Evolutionary conservation across 2,888 invertebrate genomes (phyloP).

Genomic region (Metellina segmentata): DNA sequence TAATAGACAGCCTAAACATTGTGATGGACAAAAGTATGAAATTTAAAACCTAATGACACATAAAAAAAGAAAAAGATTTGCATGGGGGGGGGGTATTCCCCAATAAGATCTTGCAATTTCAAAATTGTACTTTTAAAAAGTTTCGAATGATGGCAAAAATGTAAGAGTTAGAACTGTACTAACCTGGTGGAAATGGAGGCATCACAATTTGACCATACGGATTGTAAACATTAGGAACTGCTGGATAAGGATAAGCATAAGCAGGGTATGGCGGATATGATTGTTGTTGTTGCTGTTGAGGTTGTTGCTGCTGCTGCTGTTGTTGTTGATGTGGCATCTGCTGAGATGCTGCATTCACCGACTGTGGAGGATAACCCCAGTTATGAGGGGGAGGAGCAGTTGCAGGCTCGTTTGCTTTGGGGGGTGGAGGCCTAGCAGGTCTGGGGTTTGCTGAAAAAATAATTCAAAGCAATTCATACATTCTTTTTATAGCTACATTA

Average conservation of each 20-base stretch:
- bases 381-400: conserved; percentile 46
- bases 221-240: conserved; percentile 60
- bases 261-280: conserved; percentile 61
- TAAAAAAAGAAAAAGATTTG: no score
- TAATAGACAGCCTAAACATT: no score
- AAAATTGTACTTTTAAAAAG: not conserved
- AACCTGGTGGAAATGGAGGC: conserved; percentile 71
- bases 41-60: no score
- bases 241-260: conserved; percentile 67
- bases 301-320: conserved; percentile 5
- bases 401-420: conserved; percentile 25
- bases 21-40: no score
- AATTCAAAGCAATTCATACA: not conserved
- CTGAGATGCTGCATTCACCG: not conserved
- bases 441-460: conserved; percentile 47
- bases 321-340: not conserved
- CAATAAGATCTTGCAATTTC: no score
- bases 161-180: not conserved
- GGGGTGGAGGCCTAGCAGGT: conserved; percentile 74
- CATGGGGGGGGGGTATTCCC: no score
- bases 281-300: not conserved
- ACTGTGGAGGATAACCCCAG: conserved; percentile 5
- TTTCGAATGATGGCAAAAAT: not conserved
- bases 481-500: not conserved
- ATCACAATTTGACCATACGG: conserved; percentile 65